Percentiles rank a stretch among this genome's conserved stretches.
Evolutionary conservation across 1,140 invertebrate species (phyloP).

Genomic region (Steinernema khuongi): DNA sequence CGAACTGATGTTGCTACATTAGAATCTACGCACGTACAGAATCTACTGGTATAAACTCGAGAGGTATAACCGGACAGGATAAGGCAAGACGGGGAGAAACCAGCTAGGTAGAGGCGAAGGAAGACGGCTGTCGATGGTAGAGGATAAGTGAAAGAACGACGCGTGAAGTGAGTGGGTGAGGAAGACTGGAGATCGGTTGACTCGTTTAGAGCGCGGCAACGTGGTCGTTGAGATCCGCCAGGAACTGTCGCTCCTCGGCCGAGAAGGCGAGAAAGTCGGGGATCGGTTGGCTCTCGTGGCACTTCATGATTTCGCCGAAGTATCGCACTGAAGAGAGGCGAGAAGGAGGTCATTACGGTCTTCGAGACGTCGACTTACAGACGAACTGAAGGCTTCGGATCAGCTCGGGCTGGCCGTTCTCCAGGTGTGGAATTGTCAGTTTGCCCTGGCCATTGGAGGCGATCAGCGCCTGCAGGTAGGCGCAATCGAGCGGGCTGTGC

Average conservation of each 20-base stretch:
- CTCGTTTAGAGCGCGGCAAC: not conserved
- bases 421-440: not conserved
- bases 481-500: not conserved
- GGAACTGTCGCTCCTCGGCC: not conserved
- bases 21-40: not conserved
- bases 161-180: not conserved
- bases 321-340: not conserved
- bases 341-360: not conserved
- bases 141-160: slow-evolving; percentile 11
- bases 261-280: not conserved
- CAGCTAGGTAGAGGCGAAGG: not conserved
- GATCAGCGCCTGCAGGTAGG: not conserved
- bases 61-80: not conserved
- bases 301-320: not conserved
- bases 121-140: no score
- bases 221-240: not conserved
- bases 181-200: not conserved
- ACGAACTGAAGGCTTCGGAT: not conserved
- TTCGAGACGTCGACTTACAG: not conserved
- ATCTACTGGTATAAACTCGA: not conserved
- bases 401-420: not conserved
- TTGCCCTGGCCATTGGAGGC: not conserved
- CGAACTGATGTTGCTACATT: not conserved
- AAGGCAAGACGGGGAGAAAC: not conserved
- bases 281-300: not conserved